Conservation (phyloP, 2,797 vertebrate genomes). For the Thripadectes ignobilis region DNA sequence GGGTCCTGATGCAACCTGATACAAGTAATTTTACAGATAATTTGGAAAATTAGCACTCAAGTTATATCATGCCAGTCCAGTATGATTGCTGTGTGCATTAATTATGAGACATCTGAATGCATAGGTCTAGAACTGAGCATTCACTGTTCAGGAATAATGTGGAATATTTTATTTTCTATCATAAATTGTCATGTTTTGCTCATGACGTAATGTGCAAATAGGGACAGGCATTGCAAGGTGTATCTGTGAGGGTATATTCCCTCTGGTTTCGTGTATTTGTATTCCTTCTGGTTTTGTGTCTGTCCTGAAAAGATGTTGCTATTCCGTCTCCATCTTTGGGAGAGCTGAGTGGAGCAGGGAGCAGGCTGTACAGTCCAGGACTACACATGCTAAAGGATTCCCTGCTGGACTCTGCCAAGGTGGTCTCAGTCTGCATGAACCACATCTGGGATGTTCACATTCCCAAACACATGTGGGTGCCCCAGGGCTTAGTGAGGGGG, state of each 20-base stretch:
- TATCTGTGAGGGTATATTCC: background rate
- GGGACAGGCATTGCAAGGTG: background rate
- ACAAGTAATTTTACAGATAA: background rate
- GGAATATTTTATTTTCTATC: background rate
- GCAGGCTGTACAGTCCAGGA: background rate
- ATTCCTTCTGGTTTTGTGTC: background rate
- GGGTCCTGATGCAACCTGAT: background rate
- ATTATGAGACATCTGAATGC: background rate
- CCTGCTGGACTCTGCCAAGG: accelerated
- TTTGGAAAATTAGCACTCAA: background rate
- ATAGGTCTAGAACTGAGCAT: background rate
- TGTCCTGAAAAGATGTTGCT: background rate
- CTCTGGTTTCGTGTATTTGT: background rate
- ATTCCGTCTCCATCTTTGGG: background rate
- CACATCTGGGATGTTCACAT: background rate
- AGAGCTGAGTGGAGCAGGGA: background rate
- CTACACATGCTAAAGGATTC: background rate
- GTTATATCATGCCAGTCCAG: background rate
- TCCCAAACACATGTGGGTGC: background rate
- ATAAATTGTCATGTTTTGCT: background rate
- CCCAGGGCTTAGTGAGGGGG: accelerated
- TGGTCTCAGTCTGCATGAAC: background rate
- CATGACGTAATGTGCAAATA: background rate
- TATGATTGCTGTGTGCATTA: background rate
- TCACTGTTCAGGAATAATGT: background rate